These are phyloP conservation scores for Aphidius ervi DNA, from an alignment of 1,140 invertebrate genomes.

Conservation along the genomic window DNA sequence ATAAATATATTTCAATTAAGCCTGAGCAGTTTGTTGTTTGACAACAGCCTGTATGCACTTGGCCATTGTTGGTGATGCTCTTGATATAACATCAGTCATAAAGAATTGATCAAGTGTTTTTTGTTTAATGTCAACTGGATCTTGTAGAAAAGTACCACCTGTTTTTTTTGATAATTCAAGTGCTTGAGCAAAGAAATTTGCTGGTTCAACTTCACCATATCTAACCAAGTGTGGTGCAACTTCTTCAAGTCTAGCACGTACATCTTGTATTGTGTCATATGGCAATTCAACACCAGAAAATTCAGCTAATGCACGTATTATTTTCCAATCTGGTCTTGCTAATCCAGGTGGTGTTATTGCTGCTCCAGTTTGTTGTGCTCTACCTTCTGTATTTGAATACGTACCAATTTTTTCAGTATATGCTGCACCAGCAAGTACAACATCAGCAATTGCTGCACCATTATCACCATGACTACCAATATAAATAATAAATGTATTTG, in stretches of 20 bases:
- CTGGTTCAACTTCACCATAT: constrained; percentile 78
- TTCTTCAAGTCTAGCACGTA: constrained; percentile 77
- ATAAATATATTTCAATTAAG: constrained; percentile 8
- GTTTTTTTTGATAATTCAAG: constrained; percentile 61
- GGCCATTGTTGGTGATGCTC: constrained; percentile 98
- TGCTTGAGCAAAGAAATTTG: constrained; percentile 79
- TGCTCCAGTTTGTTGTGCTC: constrained; percentile 87
- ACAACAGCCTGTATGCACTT: constrained; percentile 90
- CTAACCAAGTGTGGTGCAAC: constrained; percentile 84
- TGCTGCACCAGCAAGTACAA: constrained; percentile 92
- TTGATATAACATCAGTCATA: constrained; percentile 94
- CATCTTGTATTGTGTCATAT: constrained; percentile 83
- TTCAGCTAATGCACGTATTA: constrained; percentile 85
- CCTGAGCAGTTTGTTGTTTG: constrained; percentile 51
- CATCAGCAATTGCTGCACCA: constrained; percentile 90
- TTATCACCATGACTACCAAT: constrained; percentile 95
- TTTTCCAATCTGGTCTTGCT: constrained; percentile 98
- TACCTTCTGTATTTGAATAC: constrained; percentile 96
- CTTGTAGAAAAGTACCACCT: constrained; percentile 54
- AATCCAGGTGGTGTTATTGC: constrained; percentile 92
- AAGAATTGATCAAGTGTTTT: constrained; percentile 91
- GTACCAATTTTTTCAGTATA: constrained; percentile 97
- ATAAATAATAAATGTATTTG: constrained; percentile 89
- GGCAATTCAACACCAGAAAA: constrained; percentile 78
- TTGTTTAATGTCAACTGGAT: constrained; percentile 72